phyloP scores from a whole-genome alignment of 2,797 vertebrate genomes.

The Halcyon badia region DNA sequence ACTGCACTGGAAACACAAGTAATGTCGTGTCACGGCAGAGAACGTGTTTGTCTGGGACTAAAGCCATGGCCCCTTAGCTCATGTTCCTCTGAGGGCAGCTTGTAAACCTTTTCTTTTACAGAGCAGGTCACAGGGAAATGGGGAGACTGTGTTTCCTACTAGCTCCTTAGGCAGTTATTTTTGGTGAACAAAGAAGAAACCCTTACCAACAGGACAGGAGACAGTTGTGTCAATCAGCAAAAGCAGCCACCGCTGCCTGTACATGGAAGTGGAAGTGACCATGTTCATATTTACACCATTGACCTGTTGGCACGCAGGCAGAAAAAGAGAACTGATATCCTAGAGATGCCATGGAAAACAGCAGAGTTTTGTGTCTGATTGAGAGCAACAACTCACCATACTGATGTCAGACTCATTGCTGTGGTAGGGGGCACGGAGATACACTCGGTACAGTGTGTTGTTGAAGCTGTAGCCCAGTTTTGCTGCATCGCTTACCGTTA shows the following conservation, averaged over 20 bases:
- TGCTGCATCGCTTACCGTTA: conserved; percentile 72
- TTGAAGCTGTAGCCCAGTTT: conserved; percentile 79
- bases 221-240: conserved; percentile 82
- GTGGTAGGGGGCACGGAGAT: conserved; percentile 75
- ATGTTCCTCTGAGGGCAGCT: neutral
- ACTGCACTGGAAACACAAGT: neutral
- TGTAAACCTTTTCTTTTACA: neutral
- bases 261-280: conserved; percentile 77
- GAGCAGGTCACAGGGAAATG: neutral
- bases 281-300: conserved; percentile 64
- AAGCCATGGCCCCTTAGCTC: neutral
- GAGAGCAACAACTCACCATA: conserved; percentile 45
- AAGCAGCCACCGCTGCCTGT: conserved; percentile 83
- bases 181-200: neutral
- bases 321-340: neutral
- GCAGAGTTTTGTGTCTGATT: neutral
- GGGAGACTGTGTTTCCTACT: neutral
- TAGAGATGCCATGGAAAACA: neutral
- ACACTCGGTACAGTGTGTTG: conserved; percentile 67
- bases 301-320: conserved; percentile 46
- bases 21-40: neutral
- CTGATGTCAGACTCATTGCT: conserved; percentile 71
- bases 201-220: conserved; percentile 79
- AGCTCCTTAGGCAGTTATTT: neutral
- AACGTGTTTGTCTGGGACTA: neutral